phyloP scores from a whole-genome alignment of 2,113 vertebrate species.

The Toxotes jaculatrix region DNA sequence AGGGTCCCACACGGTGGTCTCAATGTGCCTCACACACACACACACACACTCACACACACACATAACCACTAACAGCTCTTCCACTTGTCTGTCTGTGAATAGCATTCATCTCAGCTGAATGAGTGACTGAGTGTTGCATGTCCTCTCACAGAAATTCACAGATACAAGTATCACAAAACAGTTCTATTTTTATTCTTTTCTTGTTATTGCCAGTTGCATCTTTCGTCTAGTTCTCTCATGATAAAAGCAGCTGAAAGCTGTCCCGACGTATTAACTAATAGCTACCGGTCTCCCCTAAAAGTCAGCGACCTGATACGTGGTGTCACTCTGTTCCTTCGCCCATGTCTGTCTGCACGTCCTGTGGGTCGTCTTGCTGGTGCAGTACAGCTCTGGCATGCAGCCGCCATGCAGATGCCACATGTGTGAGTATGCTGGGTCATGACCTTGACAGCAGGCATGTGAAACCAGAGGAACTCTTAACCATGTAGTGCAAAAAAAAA shows the following conservation, averaged over 20 bases:
- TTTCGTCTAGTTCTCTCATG: background rate
- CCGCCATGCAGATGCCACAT: slow-evolving; percentile 50
- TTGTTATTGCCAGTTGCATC: background rate
- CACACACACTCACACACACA: slow-evolving; percentile 58
- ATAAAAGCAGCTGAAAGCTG: background rate
- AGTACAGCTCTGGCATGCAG: slow-evolving; percentile 46
- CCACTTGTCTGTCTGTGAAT: slow-evolving; percentile 83
- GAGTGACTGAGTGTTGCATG: slow-evolving; percentile 61
- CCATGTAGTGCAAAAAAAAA: slow-evolving; percentile 23
- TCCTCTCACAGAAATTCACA: slow-evolving; percentile 33
- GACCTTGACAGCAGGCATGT: slow-evolving; percentile 42
- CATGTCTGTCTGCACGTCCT: slow-evolving; percentile 34
- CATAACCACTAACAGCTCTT: slow-evolving; percentile 78
- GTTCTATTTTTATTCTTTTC: slow-evolving; percentile 1
- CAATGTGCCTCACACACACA: slow-evolving; percentile 57
- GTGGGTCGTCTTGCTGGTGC: slow-evolving; percentile 23
- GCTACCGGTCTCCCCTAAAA: background rate
- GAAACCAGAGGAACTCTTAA: slow-evolving; percentile 12
- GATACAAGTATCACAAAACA: slow-evolving; percentile 30
- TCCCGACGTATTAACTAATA: background rate
- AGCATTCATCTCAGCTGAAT: slow-evolving; percentile 73
- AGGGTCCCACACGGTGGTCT: slow-evolving; percentile 74
- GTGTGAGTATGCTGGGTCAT: slow-evolving; percentile 48
- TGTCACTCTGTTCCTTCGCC: slow-evolving; percentile 23
- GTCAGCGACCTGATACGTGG: background rate